phyloP scores from a whole-genome alignment of 2,113 vertebrate species.

The Illadopsis cleaveri region DNA sequence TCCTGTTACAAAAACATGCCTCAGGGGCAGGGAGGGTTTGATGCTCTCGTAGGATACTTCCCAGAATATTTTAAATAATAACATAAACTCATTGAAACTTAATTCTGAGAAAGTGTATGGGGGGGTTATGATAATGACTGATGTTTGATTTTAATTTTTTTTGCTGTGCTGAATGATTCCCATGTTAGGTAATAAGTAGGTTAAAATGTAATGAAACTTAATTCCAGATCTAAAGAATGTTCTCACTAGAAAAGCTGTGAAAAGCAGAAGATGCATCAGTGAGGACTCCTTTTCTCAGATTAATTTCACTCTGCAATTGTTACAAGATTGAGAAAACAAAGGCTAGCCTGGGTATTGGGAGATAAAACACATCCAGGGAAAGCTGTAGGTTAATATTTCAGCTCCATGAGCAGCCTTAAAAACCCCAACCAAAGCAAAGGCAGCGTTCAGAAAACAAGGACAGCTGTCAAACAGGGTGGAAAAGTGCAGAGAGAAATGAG shows the following conservation, averaged over 20 bases:
- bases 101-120: background rate
- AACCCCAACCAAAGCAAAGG: background rate
- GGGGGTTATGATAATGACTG: background rate
- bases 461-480: background rate
- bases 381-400: background rate
- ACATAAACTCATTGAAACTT: background rate
- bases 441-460: fast-evolving
- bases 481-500: background rate
- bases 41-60: background rate
- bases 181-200: background rate
- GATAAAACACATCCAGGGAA: background rate
- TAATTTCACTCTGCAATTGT: background rate
- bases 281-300: background rate
- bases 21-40: background rate
- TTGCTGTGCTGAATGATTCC: background rate
- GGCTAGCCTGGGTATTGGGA: background rate
- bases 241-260: background rate
- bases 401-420: background rate
- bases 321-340: background rate
- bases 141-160: background rate
- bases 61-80: background rate
- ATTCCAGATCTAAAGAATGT: background rate
- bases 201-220: background rate
- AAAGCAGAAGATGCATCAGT: background rate
- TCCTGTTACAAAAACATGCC: background rate